These are phyloP conservation scores for Mus spicilegus DNA, from an alignment of 2,113 vertebrate genomes.

Conservation along the genomic window DNA sequence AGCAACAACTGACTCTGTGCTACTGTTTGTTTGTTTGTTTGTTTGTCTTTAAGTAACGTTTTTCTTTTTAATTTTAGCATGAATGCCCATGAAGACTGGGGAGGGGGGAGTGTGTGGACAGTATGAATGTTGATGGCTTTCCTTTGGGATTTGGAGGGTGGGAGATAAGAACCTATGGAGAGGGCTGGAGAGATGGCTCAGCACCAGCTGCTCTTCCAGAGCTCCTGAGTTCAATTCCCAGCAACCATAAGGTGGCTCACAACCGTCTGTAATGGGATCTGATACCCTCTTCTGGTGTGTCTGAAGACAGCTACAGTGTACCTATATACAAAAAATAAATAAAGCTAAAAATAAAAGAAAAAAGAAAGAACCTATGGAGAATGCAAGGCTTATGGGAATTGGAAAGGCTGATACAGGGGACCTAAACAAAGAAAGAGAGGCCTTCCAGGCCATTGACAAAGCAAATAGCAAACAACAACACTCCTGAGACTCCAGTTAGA, in stretches of 20 bases:
- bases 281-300: too few species aligned
- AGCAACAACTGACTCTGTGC: background rate
- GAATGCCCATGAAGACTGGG: background rate
- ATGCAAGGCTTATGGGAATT: background rate
- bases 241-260: too few species aligned
- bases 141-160: background rate
- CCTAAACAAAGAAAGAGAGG: background rate
- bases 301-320: too few species aligned
- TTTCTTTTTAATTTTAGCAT: background rate
- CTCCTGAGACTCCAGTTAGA: background rate
- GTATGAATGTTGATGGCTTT: background rate
- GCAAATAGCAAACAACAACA: background rate
- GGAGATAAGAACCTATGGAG: background rate
- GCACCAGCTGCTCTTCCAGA: too few species aligned
- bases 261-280: too few species aligned
- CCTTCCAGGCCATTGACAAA: background rate
- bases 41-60: background rate
- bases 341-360: too few species aligned
- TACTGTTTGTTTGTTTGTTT: background rate
- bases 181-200: background rate
- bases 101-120: background rate
- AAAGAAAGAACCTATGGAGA: background rate
- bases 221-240: too few species aligned
- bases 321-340: too few species aligned
- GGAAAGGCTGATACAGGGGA: background rate